Base-by-base conservation (phyloP, 2,888 invertebrate genomes). In the Drosophila lutescens region DNA sequence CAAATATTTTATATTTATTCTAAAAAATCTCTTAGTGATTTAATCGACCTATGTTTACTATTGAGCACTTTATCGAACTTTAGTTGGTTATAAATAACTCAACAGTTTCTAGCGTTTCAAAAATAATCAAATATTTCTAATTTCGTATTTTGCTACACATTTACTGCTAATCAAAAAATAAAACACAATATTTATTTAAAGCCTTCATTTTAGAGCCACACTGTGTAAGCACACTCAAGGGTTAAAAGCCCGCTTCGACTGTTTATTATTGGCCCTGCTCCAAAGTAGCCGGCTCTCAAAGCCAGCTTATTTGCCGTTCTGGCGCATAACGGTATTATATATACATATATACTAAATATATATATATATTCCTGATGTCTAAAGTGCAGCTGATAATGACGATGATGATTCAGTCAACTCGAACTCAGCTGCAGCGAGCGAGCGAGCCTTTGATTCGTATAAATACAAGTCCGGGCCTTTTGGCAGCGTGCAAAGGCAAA, bases 391-490 rank as follows among this genome's bases (percentile, higher is more conserved):
- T n/a, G 58, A 15, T 36, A 44, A 10, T 7, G 55, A n/a, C 13
- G 44, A 23, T 36, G 56, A 26, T 32, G 17, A 57, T 51, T 50
- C 53, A 23, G 58, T 20, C 58, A 17, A 34, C 32, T 49, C 23
- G 32, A 59, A 15, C 9, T 15, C 44, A 61, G 63, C 54, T 40
- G 65, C 50, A 6, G 69, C 54, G 44, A 46, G 17, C 20, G 43
- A 3, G 26, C 40, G 47, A 13, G 41, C 43, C 43, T 49, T 58
- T 20, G 62, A 62, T 51, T 54, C 51, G 67, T 56, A 80, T 83
- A 83, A 82, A 83, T 83, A 85, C 70, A 68, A 77, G 86, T 50
- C 65, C 57, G 38, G 73, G 61, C 43, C 46, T 49, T 58, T 59
- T 63, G 65, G 49, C 70, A 77, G 70, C 58, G 65, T 56, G 51